Evolutionary conservation across 2,888 invertebrate species (phyloP), one percentile per base, ranked within the genome.

Genomic region (Tetranychus truncatus): DNA sequence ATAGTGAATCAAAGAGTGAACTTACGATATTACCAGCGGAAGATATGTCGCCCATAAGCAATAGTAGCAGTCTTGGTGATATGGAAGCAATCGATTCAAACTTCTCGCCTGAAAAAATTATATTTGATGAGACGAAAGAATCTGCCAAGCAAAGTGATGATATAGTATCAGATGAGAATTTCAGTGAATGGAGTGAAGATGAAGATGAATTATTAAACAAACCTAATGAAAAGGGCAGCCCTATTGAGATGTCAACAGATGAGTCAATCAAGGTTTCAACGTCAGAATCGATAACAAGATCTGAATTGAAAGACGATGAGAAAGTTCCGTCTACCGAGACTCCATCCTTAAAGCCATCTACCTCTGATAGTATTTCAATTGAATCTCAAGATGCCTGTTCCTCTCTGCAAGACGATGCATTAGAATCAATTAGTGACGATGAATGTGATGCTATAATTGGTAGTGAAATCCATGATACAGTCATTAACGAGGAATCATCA

Each of bases 101-200:
- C 34, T 18, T 15, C 24, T 21, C 45, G 7, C 20, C 18, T 45
- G n/a, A n/a, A 21, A 18, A 66, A 66, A 72, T 9, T 18, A 6
- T 18, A 45, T 45, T 45, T 8, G 21, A 44, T 46, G 69, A 66
- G 8, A 8, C 20, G 20, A n/a, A 69, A 74, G 21, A 69, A 34
- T 7, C 6, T 74, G 15, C n/a, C 45, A 20, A 46, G 46, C 20
- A 74, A 34, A 74, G 69, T n/a, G 45, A 45, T 45, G 69, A 74
- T 8, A 77, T 15, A 18, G 76, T 71, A 74, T 76, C 24, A 20
- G 80, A 81, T 55, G 81, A 81, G 81, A 89, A 91, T 82, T 86
- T 92, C 18, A 92, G 91, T 82, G 92, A 92, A 83, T 91, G 92
- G 77, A 91, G 91, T 81, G 80, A 80, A 75, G 91, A 91, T 82